Conservation (phyloP, 1,140 invertebrate species). For the Acromyrmex heyeri region DNA sequence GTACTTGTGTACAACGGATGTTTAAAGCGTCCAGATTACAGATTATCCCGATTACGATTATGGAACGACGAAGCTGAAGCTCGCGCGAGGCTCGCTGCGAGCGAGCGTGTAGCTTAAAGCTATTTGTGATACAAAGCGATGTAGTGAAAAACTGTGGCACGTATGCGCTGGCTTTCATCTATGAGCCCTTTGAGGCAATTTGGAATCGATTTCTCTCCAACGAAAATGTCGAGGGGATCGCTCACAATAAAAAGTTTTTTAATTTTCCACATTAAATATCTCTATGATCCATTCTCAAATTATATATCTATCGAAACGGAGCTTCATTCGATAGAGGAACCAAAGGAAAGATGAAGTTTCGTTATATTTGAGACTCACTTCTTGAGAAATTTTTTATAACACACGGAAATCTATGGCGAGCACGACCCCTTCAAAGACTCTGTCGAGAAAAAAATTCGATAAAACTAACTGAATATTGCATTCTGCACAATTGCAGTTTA, state of each 20-base stretch:
- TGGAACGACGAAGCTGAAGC: background rate
- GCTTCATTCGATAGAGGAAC: background rate
- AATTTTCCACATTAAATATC: conserved; percentile 1
- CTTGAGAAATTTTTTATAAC: no score
- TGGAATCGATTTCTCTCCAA: background rate
- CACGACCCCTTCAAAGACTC: background rate
- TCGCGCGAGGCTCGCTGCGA: background rate
- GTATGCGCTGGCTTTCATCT: background rate
- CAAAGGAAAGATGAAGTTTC: background rate
- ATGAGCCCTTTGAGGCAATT: background rate
- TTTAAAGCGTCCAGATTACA: conserved; percentile 1
- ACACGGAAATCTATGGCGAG: background rate
- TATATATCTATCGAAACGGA: background rate
- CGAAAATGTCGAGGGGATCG: background rate
- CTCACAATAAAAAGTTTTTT: background rate
- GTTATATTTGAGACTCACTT: background rate
- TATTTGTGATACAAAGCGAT: conserved; percentile 1
- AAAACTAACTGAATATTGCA: background rate
- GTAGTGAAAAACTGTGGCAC: background rate
- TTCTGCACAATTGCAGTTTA: background rate
- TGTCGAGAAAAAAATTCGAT: background rate
- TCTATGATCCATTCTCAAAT: background rate
- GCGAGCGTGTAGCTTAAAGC: background rate
- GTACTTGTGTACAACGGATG: background rate
- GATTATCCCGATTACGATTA: background rate